Conservation (phyloP, 1,140 invertebrate genomes). For the Drosophila ogumai region DNA sequence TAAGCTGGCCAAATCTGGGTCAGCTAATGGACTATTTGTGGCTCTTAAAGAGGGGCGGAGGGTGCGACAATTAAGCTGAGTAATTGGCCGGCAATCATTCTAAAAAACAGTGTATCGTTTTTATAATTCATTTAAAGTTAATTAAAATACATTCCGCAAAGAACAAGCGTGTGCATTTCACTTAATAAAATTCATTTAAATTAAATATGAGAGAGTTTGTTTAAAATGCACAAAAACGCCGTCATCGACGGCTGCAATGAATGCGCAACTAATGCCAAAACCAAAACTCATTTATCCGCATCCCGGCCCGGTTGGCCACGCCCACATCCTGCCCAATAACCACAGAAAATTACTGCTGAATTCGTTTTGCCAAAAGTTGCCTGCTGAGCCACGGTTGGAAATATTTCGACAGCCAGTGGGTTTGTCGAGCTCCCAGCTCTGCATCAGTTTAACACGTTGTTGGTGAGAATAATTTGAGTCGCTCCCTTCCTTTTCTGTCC, state of each 20-base stretch:
- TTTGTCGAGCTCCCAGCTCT: constrained; percentile 12
- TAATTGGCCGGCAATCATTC: constrained; percentile 8
- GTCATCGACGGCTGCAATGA: constrained; percentile 16
- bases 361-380: constrained; percentile 34
- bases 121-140: constrained; percentile 3
- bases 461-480: constrained; percentile 39
- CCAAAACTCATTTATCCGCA: constrained; percentile 28
- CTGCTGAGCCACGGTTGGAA: constrained; percentile 28
- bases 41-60: neutral
- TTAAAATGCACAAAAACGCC: constrained; percentile 34
- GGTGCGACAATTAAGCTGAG: neutral
- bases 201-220: constrained; percentile 14
- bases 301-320: constrained; percentile 17
- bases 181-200: constrained; percentile 14
- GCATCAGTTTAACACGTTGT: constrained; percentile 40
- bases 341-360: constrained; percentile 36
- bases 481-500: neutral
- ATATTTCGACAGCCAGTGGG: constrained; percentile 51
- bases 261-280: constrained; percentile 35
- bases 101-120: constrained; percentile 2
- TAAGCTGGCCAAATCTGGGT: constrained; percentile 6
- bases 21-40: constrained; percentile 8
- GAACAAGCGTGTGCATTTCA: constrained; percentile 3
- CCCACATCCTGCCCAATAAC: constrained; percentile 42
- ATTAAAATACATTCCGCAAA: neutral